phyloP scores from a whole-genome alignment of 1,140 invertebrate species.

The Neelides sp. region DNA sequence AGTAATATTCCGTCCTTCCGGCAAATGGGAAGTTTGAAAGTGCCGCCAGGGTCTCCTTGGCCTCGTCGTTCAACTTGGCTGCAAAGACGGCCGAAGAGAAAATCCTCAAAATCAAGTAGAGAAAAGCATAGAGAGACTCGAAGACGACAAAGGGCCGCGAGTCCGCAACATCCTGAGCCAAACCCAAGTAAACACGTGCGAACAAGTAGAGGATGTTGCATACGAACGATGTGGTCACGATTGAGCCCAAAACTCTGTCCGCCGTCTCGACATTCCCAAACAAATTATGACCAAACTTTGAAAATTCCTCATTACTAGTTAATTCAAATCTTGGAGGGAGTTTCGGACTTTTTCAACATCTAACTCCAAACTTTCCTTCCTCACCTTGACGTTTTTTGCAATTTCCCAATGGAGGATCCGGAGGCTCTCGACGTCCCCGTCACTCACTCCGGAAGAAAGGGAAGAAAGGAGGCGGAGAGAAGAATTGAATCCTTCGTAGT shows the following conservation, averaged over 20 bases:
- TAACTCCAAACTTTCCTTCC: not conserved
- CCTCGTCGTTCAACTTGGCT: conserved; percentile 2
- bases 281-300: not conserved
- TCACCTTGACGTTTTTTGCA: not conserved
- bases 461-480: too few relatives aligned
- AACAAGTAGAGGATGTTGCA: conserved; percentile 21
- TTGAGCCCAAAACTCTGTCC: conserved; percentile 8
- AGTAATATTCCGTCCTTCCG: conserved; percentile 3
- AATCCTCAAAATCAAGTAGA: conserved; percentile 9
- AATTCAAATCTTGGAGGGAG: not conserved
- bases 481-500: conserved; percentile 11
- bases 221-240: conserved; percentile 9
- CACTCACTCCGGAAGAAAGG: too few relatives aligned
- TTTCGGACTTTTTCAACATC: conserved; percentile 3
- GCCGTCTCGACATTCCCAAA: conserved; percentile 10
- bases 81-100: conserved; percentile 10
- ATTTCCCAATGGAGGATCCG: conserved; percentile 14
- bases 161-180: conserved; percentile 6
- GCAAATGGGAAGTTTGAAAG: conserved; percentile 5
- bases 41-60: not conserved
- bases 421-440: conserved; percentile 6
- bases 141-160: conserved; percentile 9
- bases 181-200: conserved; percentile 13
- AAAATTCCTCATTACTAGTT: too few relatives aligned
- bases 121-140: conserved; percentile 15